phyloP scores from a whole-genome alignment of 2,113 vertebrate genomes.

The Lathamus discolor region DNA sequence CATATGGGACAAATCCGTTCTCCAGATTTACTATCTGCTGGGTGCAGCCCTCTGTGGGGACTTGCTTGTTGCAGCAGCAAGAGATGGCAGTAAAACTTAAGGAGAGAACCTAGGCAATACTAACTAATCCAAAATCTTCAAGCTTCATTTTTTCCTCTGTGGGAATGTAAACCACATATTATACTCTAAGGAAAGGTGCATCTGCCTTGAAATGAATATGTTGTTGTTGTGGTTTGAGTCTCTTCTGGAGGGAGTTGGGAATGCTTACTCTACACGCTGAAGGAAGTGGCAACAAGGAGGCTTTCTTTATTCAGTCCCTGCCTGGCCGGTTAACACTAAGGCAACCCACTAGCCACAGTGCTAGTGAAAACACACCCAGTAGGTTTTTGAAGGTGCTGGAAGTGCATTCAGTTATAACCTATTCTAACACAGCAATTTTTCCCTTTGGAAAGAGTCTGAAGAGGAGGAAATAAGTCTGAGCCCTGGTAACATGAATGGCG shows the following conservation, averaged over 20 bases:
- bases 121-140: neutral
- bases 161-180: neutral
- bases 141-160: neutral
- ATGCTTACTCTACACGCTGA: neutral
- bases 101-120: neutral
- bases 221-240: neutral
- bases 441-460: constrained; percentile 3
- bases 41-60: neutral
- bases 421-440: neutral
- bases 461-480: neutral
- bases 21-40: neutral
- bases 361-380: neutral
- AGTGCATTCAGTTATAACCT: constrained; percentile 4
- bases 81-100: neutral
- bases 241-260: neutral
- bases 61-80: neutral
- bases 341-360: neutral
- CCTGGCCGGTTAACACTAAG: neutral
- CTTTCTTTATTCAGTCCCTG: neutral
- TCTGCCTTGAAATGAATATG: neutral
- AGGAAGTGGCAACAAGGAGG: neutral
- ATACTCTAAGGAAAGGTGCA: neutral
- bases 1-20: neutral
- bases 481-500: neutral
- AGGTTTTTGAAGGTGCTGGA: constrained; percentile 1